A percentile compares a stretch with the other conserved stretches of the same genome.
phyloP scores from a whole-genome alignment of 2,113 vertebrate species.

The Cheilinus undulatus region DNA sequence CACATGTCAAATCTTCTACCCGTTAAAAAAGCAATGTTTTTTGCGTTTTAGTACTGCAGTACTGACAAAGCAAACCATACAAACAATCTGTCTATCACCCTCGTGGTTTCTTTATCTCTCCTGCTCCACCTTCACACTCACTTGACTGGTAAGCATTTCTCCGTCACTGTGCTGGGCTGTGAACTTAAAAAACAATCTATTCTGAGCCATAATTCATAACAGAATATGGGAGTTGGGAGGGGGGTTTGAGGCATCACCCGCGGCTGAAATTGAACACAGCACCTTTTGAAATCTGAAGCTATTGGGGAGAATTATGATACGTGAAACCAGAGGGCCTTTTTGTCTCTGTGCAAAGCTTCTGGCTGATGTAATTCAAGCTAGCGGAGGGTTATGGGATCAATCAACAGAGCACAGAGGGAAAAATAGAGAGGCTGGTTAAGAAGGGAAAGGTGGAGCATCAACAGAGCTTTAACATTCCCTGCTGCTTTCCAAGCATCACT shows the following conservation, averaged over 20 bases:
- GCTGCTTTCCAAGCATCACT: conserved; percentile 59
- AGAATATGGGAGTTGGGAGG: conserved; percentile 27
- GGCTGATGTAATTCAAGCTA: conserved; percentile 78
- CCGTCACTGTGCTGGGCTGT: conserved; percentile 56
- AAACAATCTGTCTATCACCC: conserved; percentile 18
- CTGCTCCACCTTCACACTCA: conserved; percentile 28
- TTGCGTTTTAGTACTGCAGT: neutral
- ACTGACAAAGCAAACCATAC: neutral
- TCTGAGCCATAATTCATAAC: conserved; percentile 77
- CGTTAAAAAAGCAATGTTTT: no score
- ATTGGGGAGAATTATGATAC: conserved; percentile 77
- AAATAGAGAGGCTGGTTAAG: conserved; percentile 33
- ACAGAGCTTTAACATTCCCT: conserved; percentile 41
- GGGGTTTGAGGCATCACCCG: conserved; percentile 38
- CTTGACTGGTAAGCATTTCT: conserved; percentile 66
- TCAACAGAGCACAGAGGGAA: conserved; percentile 55
- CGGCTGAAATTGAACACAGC: conserved; percentile 76
- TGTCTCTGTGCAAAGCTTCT: conserved; percentile 63
- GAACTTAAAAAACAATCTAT: conserved; percentile 74
- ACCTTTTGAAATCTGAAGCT: conserved; percentile 73
- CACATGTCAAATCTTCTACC: no score
- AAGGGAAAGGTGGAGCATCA: conserved; percentile 59
- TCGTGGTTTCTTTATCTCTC: conserved; percentile 19
- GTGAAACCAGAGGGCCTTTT: conserved; percentile 61
- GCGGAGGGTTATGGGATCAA: conserved; percentile 74